phyloP scores from a whole-genome alignment of 1,140 invertebrate species.

The Tetramorium alpestre region DNA sequence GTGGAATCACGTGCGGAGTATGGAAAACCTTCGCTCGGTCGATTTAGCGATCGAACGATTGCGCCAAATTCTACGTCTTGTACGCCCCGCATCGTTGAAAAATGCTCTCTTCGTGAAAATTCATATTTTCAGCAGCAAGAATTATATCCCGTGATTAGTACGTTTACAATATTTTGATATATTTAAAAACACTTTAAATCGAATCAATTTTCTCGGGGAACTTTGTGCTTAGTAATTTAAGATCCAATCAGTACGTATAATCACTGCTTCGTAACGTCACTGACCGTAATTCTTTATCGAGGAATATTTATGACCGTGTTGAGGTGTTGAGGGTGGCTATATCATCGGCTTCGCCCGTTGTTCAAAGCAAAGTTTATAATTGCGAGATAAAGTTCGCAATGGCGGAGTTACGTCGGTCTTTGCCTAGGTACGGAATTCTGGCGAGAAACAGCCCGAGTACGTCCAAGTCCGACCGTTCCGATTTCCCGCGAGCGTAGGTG shows the following conservation, averaged over 20 bases:
- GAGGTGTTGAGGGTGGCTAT: conserved; percentile 8
- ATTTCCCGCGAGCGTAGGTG: conserved; percentile 14
- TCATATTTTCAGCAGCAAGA: neutral
- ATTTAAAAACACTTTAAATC: neutral
- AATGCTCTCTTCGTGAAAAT: neutral
- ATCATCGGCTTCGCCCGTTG: neutral
- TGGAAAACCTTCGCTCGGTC: neutral
- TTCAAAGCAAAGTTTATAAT: conserved; percentile 49
- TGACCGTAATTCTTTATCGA: conserved; percentile 8
- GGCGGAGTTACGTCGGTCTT: conserved; percentile 32
- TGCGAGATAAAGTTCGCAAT: conserved; percentile 47
- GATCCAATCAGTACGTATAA: neutral
- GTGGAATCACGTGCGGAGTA: conserved; percentile 41
- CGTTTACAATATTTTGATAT: neutral
- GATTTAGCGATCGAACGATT: conserved; percentile 9
- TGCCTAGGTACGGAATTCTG: conserved; percentile 25
- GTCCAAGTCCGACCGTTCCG: neutral
- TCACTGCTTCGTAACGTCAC: conserved; percentile 20
- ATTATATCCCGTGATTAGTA: neutral
- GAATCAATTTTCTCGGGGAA: neutral
- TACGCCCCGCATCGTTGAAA: neutral
- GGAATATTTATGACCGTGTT: conserved; percentile 23
- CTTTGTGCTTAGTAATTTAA: neutral
- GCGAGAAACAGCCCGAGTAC: conserved; percentile 12
- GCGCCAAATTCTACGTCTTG: neutral